A percentile compares a stretch with the other conserved stretches of the same genome.
These are phyloP conservation scores for Heteronetta atricapilla DNA, from an alignment of 2,113 vertebrate genomes.

Conservation along the genomic window DNA sequence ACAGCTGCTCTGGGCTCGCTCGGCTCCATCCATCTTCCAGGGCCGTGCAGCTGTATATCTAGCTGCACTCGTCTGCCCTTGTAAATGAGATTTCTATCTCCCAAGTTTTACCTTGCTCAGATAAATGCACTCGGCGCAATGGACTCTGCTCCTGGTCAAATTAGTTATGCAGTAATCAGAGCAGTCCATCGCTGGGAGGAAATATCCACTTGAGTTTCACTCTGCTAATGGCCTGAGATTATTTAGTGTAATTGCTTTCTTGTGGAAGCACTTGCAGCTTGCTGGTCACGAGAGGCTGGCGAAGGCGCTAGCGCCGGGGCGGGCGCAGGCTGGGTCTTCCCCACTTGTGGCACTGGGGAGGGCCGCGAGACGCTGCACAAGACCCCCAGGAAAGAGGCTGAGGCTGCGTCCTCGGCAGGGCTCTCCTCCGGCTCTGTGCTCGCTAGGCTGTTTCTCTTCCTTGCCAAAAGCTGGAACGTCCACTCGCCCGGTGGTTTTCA, in stretches of 20 bases:
- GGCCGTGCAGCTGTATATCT: neutral
- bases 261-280: neutral
- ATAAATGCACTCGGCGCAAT: neutral
- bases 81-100: neutral
- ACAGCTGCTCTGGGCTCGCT: constrained; percentile 44
- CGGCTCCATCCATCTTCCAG: constrained; percentile 14
- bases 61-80: constrained; percentile 1
- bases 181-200: neutral
- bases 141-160: neutral
- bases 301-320: neutral
- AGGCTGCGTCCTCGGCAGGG: accelerated
- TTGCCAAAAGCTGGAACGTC: neutral
- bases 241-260: constrained; percentile 20
- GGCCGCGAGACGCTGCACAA: neutral
- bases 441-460: neutral
- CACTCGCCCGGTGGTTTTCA: neutral
- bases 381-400: too few species aligned
- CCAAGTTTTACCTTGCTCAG: constrained; percentile 13
- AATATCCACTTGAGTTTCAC: neutral
- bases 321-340: neutral
- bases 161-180: neutral
- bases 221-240: constrained; percentile 20
- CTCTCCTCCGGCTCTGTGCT: neutral
- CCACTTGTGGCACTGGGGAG: neutral
- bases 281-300: neutral